Base-by-base conservation (phyloP, 1,140 invertebrate species). In the Aphelinus atriplicis region DNA sequence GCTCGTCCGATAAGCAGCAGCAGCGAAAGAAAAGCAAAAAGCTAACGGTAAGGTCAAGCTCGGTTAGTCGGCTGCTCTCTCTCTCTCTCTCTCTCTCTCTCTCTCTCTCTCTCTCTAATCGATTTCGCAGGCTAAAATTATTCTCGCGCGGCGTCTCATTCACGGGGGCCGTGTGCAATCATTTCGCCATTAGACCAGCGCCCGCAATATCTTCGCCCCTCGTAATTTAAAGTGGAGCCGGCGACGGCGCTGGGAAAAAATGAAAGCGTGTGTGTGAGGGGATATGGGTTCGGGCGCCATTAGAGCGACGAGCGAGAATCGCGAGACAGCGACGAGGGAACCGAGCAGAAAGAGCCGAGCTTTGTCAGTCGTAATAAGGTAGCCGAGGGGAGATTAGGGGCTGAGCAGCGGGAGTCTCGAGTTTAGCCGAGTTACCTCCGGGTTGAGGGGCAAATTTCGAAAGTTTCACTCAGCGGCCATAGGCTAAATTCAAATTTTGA, bases 281-380 rank as follows among this genome's bases (percentile, higher is more conserved):
- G 3, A 43, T 4, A 42, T 4, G 61, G 2, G 43, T 2, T 7
- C 6, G 26, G 47, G 46, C 3, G 7, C 0, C 42, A 3, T 50
- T 56, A 2, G 10, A 67, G 65, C 42, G 4, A 55, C 26, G 65
- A 7, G 7, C n/a, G 1, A 50, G 56, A 57, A 50, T 9, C 68
- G 10, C 7, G 10, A 43, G n/a, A 56, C 6, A 58, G 66, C 53
- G 46, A 50, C 26, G 26, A 26, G 26, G 26, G 26, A 26, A 26
- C 26, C 26, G 55, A 63, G 60, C 53, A 51, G 67, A 47, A 69
- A 69, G 57, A 69, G 57, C 47, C 67, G 67, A 26, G 57, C 60
- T 51, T 69, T 53, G 67, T 69, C 45, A 45, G 55, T 7, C 67
- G n/a, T 66, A 45, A 26, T 55, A 45, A 55, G 64, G 64, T 43